phyloP scores from a whole-genome alignment of 2,113 vertebrate species.

The Rhinogobius similis region DNA sequence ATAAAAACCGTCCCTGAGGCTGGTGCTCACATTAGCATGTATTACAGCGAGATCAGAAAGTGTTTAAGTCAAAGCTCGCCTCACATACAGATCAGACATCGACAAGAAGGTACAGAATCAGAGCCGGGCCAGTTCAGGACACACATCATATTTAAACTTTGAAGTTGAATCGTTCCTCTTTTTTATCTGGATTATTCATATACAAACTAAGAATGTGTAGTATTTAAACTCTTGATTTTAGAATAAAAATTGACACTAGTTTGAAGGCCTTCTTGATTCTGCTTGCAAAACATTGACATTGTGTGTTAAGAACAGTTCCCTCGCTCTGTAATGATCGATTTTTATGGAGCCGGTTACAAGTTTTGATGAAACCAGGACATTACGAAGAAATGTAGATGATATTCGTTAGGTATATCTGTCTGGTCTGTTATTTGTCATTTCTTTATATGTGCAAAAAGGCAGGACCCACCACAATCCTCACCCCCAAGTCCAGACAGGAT shows the following conservation, averaged over 20 bases:
- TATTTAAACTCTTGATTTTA: neutral
- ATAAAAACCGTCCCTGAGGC: constrained; percentile 25
- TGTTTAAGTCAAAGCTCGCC: constrained; percentile 1
- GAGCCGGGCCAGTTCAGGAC: neutral
- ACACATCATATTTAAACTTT: neutral
- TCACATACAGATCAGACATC: constrained; percentile 18
- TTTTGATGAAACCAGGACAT: too few relatives aligned
- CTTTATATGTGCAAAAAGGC: neutral
- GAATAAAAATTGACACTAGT: neutral
- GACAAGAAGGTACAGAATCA: neutral
- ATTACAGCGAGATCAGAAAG: constrained; percentile 21
- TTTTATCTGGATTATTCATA: neutral
- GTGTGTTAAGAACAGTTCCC: too few relatives aligned
- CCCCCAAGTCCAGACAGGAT: constrained; percentile 25
- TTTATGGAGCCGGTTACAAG: too few relatives aligned
- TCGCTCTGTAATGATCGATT: too few relatives aligned
- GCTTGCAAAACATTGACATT: too few relatives aligned
- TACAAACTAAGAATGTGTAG: too few relatives aligned
- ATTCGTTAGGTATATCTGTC: neutral
- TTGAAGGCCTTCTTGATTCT: neutral
- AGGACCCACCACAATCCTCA: too few relatives aligned
- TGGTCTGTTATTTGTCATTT: neutral
- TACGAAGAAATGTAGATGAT: neutral
- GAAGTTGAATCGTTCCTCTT: neutral
- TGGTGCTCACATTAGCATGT: constrained; percentile 27